Evolutionary conservation across 2,797 vertebrate genomes (phyloP), one percentile per base, ranked within the genome.

Genomic region (Loriculus beryllinus): DNA sequence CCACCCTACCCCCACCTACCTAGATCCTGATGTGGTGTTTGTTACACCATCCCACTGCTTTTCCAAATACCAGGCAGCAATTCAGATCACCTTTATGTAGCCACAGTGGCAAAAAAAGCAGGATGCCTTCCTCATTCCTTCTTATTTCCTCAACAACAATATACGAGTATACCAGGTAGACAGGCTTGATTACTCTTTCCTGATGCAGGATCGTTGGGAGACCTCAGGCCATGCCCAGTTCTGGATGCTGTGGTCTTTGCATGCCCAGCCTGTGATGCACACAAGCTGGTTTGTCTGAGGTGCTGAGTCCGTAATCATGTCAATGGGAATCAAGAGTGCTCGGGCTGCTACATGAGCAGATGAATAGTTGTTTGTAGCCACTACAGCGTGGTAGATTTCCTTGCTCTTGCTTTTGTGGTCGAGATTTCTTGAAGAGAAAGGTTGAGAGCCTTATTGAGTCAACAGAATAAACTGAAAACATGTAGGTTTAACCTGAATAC

Each of bases 161-260:
- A 10, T 72, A 60, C 47, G 10, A 54, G 7, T 40, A n/a, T 48
- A n/a, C 16, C 16, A 28, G 10, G 43, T 7, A 29, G 7, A 82
- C 52, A 78, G 11, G 10, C 15, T 70, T 64, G 9, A 29, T 65
- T 86, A 37, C 19, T 37, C 37, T 82, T 86, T 25, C 14, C 10
- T 48, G 14, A 16, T 64, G 31, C 72, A 72, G 49, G n/a, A 78
- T 56, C 19, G n/a, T 12, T 5, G 1, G 10, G 19, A 69, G 8
- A 28, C 25, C 49, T 88, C 14, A 2, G 42, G 35, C 33, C 0
- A 4, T 31, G 35, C 21, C 19, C 6, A 11, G 1, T 69, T 69
- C 48, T 26, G 2, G 16, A 10, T 26, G 40, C 47, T 37, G 29
- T 0, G 0, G 45, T 63, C 25, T 18, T 64, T 40, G 19, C 0